Evolutionary conservation across 2,888 invertebrate genomes (phyloP), one percentile per base, ranked within the genome.

Genomic region (Lycocerus yunnanus): DNA sequence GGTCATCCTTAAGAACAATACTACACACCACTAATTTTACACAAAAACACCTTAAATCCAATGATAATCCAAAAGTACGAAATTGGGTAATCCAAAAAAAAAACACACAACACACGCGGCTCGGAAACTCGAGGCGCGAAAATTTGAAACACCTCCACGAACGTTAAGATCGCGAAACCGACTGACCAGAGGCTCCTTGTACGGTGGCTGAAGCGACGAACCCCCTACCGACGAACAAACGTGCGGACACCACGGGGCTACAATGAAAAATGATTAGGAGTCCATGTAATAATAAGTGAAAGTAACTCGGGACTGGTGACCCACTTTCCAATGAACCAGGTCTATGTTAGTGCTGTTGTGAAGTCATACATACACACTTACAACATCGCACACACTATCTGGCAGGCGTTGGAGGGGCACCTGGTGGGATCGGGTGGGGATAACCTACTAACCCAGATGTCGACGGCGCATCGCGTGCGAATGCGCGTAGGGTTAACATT

Each of bases 311-410:
- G 84, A 84, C 84, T 82, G 88, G 86, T 94, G 95, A 94, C 95
- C 95, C 92, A 95, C 94, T 95, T 95, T 94, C 93, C 91, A 90
- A 90, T 92, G 93, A 94, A 94, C 93, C 94, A 94, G 94, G 94
- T 94, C 94, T 94, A 95, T 95, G 94, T 94, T 93, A 93, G 92
- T 87, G 85, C 83, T 83, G 85, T 85, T 85, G 86, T 85, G 86
- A 84, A 86, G 85, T 86, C 86, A 85, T 85, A 85, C 84, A 80
- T 78, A 82, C 83, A 81, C 82, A 81, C 84, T 84, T 84, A 84
- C 85, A 84, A 83, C 84, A 85, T 84, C 83, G 82, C 80, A 80
- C 78, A 76, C 79, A 73, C 77, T 77, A 77, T 80, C 78, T 83
- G 83, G 86, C 85, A 72, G 77, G 70, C 71, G 77, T 78, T 78